Evolutionary conservation across 2,888 invertebrate genomes (phyloP).

Genomic region (Dione vanillae): DNA sequence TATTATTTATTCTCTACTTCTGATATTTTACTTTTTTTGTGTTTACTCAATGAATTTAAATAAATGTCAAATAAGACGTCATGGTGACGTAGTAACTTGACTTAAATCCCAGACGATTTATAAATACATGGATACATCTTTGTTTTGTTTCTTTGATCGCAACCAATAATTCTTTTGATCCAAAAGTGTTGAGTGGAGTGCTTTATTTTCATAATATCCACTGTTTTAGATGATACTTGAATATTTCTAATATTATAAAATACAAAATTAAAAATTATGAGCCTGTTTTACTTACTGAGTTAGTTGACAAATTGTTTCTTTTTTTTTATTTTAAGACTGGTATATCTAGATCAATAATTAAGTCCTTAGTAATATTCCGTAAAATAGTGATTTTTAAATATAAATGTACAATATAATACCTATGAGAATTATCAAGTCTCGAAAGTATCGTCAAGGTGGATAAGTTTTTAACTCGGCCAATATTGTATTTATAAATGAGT

Average conservation of each 20-base stretch:
- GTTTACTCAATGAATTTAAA: background rate
- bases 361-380: background rate
- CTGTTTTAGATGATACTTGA: too few species aligned
- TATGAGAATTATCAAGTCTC: background rate
- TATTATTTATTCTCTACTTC: background rate
- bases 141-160: background rate
- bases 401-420: background rate
- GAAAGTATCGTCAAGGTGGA: conserved; percentile 21
- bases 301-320: background rate
- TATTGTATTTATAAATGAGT: conserved; percentile 15
- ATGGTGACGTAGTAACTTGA: background rate
- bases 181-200: too few species aligned
- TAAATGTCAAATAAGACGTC: background rate
- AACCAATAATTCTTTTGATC: too few species aligned
- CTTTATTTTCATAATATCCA: too few species aligned
- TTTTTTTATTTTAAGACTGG: too few species aligned
- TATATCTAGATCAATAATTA: background rate
- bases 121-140: background rate
- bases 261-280: too few species aligned
- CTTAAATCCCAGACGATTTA: background rate
- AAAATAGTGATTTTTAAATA: background rate
- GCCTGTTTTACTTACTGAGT: background rate
- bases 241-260: too few species aligned
- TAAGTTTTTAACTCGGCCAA: conserved; percentile 21
- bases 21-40: background rate